A percentile compares a stretch with the other conserved stretches of the same genome.
Evolutionary conservation across 2,888 invertebrate species (phyloP).

Genomic region (Anorthoa munda): DNA sequence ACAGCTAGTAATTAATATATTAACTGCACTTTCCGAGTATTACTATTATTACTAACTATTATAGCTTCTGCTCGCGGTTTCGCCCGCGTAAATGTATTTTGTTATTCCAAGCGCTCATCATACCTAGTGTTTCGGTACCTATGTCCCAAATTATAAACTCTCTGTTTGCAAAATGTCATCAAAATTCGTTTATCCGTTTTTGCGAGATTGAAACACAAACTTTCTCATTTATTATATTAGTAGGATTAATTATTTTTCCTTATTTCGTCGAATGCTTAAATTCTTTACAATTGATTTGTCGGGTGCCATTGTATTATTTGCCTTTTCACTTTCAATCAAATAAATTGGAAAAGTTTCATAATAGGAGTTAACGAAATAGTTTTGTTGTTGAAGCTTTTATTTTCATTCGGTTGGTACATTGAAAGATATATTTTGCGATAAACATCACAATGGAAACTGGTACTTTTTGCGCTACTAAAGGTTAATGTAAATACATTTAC

Average conservation of each 20-base stretch:
- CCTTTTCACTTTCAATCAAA: slow-evolving; percentile 31
- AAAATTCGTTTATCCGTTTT: too few relatives aligned
- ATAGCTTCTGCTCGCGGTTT: too few relatives aligned
- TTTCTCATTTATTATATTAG: too few relatives aligned
- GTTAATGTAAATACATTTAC: background rate
- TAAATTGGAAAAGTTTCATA: slow-evolving; percentile 13
- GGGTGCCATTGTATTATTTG: slow-evolving; percentile 20
- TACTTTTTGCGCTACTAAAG: background rate
- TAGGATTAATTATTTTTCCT: background rate
- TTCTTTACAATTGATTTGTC: slow-evolving; percentile 11
- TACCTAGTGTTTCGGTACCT: too few relatives aligned
- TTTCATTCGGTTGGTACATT: background rate
- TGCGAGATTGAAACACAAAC: too few relatives aligned
- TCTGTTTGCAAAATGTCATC: too few relatives aligned
- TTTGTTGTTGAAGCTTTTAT: slow-evolving; percentile 4
- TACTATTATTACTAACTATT: background rate
- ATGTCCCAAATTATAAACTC: too few relatives aligned
- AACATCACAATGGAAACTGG: too few relatives aligned
- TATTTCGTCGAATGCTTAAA: background rate
- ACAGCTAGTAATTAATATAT: too few relatives aligned
- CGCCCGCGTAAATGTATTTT: too few relatives aligned
- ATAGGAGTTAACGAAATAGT: slow-evolving; percentile 1
- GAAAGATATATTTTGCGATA: background rate
- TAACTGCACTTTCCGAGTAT: slow-evolving; percentile 24
- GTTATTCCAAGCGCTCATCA: too few relatives aligned